phyloP scores from a whole-genome alignment of 2,888 invertebrate genomes.

The Ophion slaviceki region DNA sequence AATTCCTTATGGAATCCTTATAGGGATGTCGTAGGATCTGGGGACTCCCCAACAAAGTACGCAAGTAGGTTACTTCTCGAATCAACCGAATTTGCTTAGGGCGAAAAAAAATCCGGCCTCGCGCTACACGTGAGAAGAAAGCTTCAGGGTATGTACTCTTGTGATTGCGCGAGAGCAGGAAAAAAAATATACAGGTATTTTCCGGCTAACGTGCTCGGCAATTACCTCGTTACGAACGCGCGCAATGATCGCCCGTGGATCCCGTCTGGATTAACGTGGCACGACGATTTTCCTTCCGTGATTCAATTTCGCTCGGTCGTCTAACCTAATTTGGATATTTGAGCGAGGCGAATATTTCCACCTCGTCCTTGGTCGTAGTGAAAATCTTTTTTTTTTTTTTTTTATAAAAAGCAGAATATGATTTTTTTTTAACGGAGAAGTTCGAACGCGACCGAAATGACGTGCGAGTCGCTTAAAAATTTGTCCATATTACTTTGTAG shows the following conservation, averaged over 20 bases:
- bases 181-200: slow-evolving; percentile 35
- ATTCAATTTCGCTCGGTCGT: background rate
- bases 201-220: slow-evolving; percentile 46
- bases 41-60: background rate
- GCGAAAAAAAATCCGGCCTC: slow-evolving; percentile 9
- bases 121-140: slow-evolving; percentile 52
- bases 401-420: background rate
- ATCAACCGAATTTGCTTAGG: background rate
- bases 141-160: slow-evolving; percentile 5
- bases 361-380: background rate
- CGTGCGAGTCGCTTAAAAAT: background rate
- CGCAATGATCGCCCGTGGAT: slow-evolving; percentile 42
- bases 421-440: background rate
- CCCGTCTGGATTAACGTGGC: slow-evolving; percentile 32
- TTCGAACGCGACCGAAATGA: background rate
- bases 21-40: too few species aligned
- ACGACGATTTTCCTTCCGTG: slow-evolving; percentile 17
- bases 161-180: background rate
- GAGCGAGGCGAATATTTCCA: background rate
- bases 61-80: background rate
- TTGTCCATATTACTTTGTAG: too few species aligned
- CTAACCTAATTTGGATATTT: background rate
- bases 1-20: too few species aligned
- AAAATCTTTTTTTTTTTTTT: background rate
- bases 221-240: slow-evolving; percentile 51